Base-by-base conservation (phyloP, 2,888 invertebrate species). In the Apodemia zela region DNA sequence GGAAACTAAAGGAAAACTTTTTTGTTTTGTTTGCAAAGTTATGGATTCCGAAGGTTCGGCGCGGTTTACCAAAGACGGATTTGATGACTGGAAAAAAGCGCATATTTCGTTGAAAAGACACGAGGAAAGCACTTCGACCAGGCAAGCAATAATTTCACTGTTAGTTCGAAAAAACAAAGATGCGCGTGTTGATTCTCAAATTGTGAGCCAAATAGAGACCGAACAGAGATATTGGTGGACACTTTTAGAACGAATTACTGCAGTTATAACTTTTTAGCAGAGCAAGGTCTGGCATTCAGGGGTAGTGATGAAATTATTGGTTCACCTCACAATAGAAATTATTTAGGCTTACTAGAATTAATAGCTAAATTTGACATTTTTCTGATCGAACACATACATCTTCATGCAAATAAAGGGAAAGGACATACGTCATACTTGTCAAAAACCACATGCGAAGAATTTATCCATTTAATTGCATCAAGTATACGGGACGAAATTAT, bases 161-260 rank as follows among this genome's bases (percentile, higher is more conserved):
- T 11, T 57, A 57, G 15, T 10, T 17, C 57, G 3, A 15, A 58
- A 18, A 58, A 58, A 21, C 29, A 29, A 57, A 29, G 29, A 57
- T 57, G 21, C 25, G 54, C 54, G 21, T 54, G 21, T 54, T 21
- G 54, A 54, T 54, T 21, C 54, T 21, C 21, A 54, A 54, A 10
- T 58, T 58, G 58, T 29, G 33, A 58, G 58, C 58, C 58, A 58
- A 58, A 58, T 58, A 15, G 15, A 29, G 58, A 29, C 58, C 15
- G 29, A 29, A n/a, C 58, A 58, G 15, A 58, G 11, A 6, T 58
- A 58, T 29, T 58, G 58, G 29, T 15, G 29, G 58, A 2, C 5
- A 29, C 58, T 58, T 25, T 58, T 57, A 58, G 15, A 58, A 58
- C 29, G 58, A 58, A 58, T 25, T 3, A 33, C 4, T 58, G 15